These are phyloP conservation scores for Hydrotaea diabolus DNA, from an alignment of 2,888 invertebrate species.

Conservation along the genomic window DNA sequence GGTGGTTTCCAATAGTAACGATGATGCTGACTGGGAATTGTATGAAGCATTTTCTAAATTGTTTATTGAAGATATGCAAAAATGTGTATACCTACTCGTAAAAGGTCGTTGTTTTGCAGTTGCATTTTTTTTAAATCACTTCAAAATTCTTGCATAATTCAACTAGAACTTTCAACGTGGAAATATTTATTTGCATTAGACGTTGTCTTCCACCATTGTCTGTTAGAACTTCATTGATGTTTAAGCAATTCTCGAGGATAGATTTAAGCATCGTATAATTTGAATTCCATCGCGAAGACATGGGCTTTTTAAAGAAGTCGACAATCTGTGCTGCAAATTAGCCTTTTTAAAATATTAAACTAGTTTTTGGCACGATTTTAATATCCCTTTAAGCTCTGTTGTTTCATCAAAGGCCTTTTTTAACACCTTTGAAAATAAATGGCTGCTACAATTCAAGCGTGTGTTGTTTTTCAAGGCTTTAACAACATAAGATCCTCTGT, in stretches of 20 bases:
- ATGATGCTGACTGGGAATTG: no score
- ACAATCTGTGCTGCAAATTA: not conserved
- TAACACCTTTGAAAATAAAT: conserved; percentile 55
- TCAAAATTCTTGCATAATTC: conserved; percentile 57
- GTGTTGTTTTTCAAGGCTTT: conserved; percentile 14
- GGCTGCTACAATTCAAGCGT: conserved; percentile 47
- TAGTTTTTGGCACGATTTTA: conserved; percentile 31
- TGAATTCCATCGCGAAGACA: not conserved
- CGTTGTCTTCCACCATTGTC: conserved; percentile 51
- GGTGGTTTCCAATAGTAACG: no score
- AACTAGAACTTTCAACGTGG: conserved; percentile 55
- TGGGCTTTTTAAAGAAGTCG: not conserved
- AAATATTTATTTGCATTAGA: conserved; percentile 55
- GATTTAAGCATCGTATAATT: not conserved
- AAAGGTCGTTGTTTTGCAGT: conserved; percentile 50
- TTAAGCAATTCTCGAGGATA: not conserved
- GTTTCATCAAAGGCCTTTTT: conserved; percentile 50
- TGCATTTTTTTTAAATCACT: conserved; percentile 63
- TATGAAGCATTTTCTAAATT: conserved; percentile 31
- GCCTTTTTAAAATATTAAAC: conserved; percentile 50
- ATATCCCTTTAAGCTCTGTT: conserved; percentile 39
- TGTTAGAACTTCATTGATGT: conserved; percentile 29
- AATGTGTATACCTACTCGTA: conserved; percentile 49
- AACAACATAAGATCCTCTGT: conserved; percentile 10
- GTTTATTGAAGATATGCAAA: conserved; percentile 51